These are phyloP conservation scores for Ploceus nigricollis DNA, from an alignment of 2,113 vertebrate species.

Conservation along the genomic window DNA sequence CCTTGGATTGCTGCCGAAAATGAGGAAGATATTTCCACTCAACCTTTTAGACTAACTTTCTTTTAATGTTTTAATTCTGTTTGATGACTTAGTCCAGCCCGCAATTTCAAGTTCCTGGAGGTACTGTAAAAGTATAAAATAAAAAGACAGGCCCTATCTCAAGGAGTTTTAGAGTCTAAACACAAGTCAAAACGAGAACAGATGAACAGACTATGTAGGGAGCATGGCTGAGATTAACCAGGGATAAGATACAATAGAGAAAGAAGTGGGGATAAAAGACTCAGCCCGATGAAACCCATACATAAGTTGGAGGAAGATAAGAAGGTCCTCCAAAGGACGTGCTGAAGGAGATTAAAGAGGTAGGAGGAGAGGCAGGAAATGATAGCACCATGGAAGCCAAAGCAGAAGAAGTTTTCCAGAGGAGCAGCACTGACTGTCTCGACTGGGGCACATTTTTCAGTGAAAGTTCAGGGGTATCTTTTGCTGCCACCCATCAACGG, in stretches of 20 bases:
- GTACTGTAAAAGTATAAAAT: not conserved
- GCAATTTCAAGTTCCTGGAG: not conserved
- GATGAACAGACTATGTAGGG: not conserved
- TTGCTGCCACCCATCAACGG: not conserved
- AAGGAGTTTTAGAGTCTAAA: slow-evolving; percentile 21
- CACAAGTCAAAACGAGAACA: not conserved
- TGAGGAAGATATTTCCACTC: not conserved
- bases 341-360: slow-evolving; percentile 52
- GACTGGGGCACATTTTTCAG: rapidly evolving
- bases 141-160: not conserved
- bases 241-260: slow-evolving; percentile 24
- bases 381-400: slow-evolving; percentile 15
- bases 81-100: not conserved
- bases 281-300: not conserved
- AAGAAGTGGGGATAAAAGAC: slow-evolving; percentile 37
- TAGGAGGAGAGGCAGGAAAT: slow-evolving; percentile 39
- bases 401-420: slow-evolving; percentile 2
- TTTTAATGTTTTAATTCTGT: slow-evolving; percentile 16
- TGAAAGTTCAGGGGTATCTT: slow-evolving; percentile 11
- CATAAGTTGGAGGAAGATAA: slow-evolving; percentile 45
- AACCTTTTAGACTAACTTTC: not conserved
- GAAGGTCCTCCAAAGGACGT: not conserved
- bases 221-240: slow-evolving; percentile 2
- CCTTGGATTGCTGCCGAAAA: not conserved
- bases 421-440: not conserved